Evolutionary conservation across 2,113 vertebrate genomes (phyloP).

Genomic region (Poeciliopsis retropinna): DNA sequence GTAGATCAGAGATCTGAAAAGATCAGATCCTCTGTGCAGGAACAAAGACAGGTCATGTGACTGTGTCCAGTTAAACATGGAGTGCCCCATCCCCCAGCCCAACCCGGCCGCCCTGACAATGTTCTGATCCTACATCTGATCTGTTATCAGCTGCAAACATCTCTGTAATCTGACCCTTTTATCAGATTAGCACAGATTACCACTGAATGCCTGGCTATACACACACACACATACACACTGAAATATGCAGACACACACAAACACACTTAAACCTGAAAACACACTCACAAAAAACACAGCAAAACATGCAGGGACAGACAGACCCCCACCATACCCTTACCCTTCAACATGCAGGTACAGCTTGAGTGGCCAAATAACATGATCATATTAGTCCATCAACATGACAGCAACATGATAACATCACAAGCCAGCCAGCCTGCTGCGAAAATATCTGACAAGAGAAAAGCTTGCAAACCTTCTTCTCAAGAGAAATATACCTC

Average conservation of each 20-base stretch:
- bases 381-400: not conserved
- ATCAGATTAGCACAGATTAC: constrained; percentile 71
- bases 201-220: not conserved
- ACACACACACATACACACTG: not conserved
- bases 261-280: not conserved
- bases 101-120: constrained; percentile 34
- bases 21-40: not conserved
- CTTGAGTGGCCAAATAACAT: not conserved
- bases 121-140: constrained; percentile 57
- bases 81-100: not conserved
- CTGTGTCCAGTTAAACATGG: not conserved
- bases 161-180: constrained; percentile 72
- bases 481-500: no score
- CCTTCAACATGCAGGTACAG: not conserved
- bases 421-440: no score
- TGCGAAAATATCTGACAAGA: not conserved
- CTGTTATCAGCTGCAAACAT: constrained; percentile 53
- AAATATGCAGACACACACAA: not conserved
- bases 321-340: no score
- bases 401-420: not conserved
- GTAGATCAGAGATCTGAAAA: not conserved
- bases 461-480: not conserved
- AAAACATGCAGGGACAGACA: not conserved
- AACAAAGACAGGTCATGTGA: not conserved
- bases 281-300: not conserved